These are phyloP conservation scores for Balaeniceps rex DNA, from an alignment of 2,113 vertebrate species.

Conservation along the genomic window DNA sequence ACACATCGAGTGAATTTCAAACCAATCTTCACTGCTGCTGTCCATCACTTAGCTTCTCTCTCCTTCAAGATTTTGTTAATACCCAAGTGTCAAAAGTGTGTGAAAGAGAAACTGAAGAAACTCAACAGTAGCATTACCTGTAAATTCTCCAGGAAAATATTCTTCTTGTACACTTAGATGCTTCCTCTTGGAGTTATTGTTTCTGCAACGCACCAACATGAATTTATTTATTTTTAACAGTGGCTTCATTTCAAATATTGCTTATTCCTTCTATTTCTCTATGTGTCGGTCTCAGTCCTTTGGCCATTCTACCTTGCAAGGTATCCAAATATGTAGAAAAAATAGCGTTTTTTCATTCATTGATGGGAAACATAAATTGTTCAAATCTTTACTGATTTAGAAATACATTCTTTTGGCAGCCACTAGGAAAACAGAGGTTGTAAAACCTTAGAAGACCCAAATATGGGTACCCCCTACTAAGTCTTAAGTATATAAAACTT, in stretches of 20 bases:
- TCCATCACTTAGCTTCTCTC: not conserved
- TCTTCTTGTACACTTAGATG: not conserved
- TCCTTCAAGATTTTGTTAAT: not conserved
- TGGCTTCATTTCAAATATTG: not conserved
- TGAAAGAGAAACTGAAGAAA: not conserved
- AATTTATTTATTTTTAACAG: not conserved
- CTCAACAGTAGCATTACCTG: not conserved
- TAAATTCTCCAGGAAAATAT: not conserved
- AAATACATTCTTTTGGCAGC: not conserved
- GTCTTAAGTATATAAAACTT: not conserved
- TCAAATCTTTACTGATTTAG: not conserved
- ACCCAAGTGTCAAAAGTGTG: not conserved
- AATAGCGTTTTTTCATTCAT: not conserved
- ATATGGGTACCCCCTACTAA: not conserved
- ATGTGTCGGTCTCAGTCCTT: not conserved
- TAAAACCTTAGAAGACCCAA: not conserved
- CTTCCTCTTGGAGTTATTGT: not conserved
- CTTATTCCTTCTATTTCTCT: not conserved
- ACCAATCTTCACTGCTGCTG: not conserved
- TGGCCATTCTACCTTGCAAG: not conserved
- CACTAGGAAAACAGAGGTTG: not conserved
- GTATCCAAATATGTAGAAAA: not conserved
- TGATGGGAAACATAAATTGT: not conserved
- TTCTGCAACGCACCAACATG: not conserved
- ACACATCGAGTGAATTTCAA: not conserved